Percentiles rank a stretch among this genome's conserved stretches.
phyloP scores from a whole-genome alignment of 2,888 invertebrate species.

The Mesodorylaimus sp. region DNA sequence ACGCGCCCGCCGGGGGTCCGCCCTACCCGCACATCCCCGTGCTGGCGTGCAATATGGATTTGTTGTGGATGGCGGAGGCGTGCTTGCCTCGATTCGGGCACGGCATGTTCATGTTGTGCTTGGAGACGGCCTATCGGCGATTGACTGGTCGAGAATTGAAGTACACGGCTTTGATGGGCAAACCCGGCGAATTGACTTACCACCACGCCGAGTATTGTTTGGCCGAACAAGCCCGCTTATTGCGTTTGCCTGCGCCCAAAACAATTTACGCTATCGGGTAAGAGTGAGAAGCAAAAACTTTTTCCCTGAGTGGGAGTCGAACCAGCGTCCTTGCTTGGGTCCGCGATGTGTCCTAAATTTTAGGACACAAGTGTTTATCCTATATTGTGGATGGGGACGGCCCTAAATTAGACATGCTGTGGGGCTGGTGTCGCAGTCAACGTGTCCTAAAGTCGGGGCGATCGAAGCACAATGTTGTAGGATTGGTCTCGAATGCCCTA shows the following conservation, averaged over 20 bases:
- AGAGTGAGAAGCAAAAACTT: too few species aligned
- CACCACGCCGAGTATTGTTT: conserved; percentile 44
- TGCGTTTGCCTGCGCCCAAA: conserved; percentile 39
- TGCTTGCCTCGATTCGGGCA: conserved; percentile 47
- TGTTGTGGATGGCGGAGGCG: conserved; percentile 48
- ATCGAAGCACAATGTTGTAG: too few species aligned
- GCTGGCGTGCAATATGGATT: conserved; percentile 49
- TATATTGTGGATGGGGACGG: too few species aligned
- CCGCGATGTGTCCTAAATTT: background rate
- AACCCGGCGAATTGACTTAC: conserved; percentile 48
- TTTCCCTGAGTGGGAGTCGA: background rate
- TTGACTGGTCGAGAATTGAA: conserved; percentile 41
- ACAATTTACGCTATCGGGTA: conserved; percentile 46
- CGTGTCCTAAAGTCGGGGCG: too few species aligned
- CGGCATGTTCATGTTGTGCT: conserved; percentile 45
- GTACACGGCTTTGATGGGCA: conserved; percentile 46
- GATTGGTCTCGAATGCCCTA: too few species aligned
- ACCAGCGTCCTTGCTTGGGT: background rate
- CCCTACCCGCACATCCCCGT: conserved; percentile 46
- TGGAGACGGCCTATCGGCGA: conserved; percentile 45
- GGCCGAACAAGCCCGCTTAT: conserved; percentile 38
- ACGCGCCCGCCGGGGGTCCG: conserved; percentile 26
- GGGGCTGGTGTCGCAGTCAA: too few species aligned
- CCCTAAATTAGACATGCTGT: too few species aligned
- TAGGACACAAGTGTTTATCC: background rate